Evolutionary conservation across 2,888 invertebrate genomes (phyloP).

Genomic region (Synergus gifuensis): DNA sequence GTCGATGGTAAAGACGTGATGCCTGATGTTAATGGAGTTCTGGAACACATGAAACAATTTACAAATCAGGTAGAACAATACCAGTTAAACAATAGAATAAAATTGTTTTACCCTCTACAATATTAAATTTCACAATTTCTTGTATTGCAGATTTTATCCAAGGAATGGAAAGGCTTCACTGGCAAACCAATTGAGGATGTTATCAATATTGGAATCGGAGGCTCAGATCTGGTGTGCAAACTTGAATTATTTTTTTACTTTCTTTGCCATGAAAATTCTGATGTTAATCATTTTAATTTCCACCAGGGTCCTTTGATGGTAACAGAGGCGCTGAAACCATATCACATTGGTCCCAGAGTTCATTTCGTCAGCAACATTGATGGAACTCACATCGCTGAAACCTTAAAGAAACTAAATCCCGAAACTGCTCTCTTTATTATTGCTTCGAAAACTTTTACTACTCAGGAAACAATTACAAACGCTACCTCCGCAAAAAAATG

Average conservation of each 20-base stretch:
- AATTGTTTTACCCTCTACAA: neutral
- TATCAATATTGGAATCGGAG: constrained; percentile 99
- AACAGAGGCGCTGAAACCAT: constrained; percentile 97
- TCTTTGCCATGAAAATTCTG: neutral
- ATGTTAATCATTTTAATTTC: neutral
- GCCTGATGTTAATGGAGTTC: constrained; percentile 93
- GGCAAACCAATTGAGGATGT: constrained; percentile 97
- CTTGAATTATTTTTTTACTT: neutral
- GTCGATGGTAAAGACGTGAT: constrained; percentile 95
- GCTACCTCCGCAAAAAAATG: constrained; percentile 98
- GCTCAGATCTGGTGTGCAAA: constrained; percentile 91
- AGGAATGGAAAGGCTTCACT: constrained; percentile 80
- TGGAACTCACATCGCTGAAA: constrained; percentile 98
- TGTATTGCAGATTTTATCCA: constrained; percentile 67
- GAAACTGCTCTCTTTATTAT: constrained; percentile 98
- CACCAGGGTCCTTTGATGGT: constrained; percentile 97
- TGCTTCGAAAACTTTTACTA: constrained; percentile 99
- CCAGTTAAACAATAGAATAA: constrained; percentile 1
- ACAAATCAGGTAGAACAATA: constrained; percentile 83
- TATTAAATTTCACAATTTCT: constrained; percentile 32
- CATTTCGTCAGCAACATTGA: constrained; percentile 99
- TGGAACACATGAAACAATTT: constrained; percentile 97
- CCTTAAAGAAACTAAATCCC: constrained; percentile 91
- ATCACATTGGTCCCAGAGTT: constrained; percentile 89
- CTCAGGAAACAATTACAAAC: constrained; percentile 99